Percentiles rank a stretch among this genome's conserved stretches.
These are phyloP conservation scores for Drosophila leonis DNA, from an alignment of 2,888 invertebrate genomes.

Conservation along the genomic window DNA sequence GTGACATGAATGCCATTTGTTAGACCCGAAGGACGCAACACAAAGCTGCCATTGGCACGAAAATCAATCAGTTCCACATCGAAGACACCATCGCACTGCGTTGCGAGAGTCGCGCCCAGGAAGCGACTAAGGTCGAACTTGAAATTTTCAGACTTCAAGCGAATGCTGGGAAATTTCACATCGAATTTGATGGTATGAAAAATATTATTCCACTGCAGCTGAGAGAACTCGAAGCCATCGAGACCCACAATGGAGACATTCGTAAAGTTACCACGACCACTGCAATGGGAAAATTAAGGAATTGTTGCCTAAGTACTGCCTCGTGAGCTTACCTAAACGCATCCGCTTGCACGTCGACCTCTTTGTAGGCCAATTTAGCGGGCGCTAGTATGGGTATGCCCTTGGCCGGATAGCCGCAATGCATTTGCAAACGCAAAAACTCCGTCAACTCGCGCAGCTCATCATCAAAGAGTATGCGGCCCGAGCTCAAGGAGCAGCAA, in stretches of 20 bases:
- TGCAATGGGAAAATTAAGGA: conserved; percentile 15
- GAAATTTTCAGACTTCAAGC: conserved; percentile 65
- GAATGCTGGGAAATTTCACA: conserved; percentile 72
- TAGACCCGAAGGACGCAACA: conserved; percentile 62
- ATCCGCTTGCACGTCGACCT: conserved; percentile 42
- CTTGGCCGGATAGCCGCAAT: conserved; percentile 76
- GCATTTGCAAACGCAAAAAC: conserved; percentile 81
- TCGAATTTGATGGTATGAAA: conserved; percentile 75
- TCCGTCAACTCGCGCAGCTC: conserved; percentile 79
- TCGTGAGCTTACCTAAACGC: conserved; percentile 59
- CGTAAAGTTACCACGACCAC: conserved; percentile 70
- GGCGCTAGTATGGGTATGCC: conserved; percentile 82
- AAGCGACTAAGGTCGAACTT: conserved; percentile 58
- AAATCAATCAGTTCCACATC: conserved; percentile 65
- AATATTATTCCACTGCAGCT: conserved; percentile 71
- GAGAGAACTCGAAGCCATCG: conserved; percentile 73
- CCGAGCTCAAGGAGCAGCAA: conserved; percentile 50
- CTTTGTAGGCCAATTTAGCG: conserved; percentile 54
- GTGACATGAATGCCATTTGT: conserved; percentile 55
- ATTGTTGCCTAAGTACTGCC: background rate
- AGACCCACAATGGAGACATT: conserved; percentile 72
- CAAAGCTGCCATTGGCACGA: conserved; percentile 72
- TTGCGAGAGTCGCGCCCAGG: conserved; percentile 43
- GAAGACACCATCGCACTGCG: conserved; percentile 72
- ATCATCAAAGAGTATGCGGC: conserved; percentile 72